Conservation (phyloP, 1,140 invertebrate species). For the Steinernema khuongi region DNA sequence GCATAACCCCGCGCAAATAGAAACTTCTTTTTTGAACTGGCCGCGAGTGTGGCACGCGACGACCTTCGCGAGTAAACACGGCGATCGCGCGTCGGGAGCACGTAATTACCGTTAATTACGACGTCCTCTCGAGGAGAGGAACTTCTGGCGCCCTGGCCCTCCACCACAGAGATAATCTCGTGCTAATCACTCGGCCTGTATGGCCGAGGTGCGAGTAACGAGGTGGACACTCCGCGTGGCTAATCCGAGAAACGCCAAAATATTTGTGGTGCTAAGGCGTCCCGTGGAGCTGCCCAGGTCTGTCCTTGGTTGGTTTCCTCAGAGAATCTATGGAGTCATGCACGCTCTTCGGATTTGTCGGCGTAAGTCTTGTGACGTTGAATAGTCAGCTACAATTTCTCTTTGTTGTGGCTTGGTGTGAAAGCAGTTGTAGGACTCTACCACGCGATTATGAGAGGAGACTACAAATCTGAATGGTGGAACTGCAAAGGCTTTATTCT, state of each 20-base stretch:
- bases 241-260: neutral
- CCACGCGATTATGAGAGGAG: too few species aligned
- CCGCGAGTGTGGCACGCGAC: slow-evolving; percentile 9
- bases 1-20: slow-evolving; percentile 9
- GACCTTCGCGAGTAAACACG: slow-evolving; percentile 12
- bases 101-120: slow-evolving; percentile 12
- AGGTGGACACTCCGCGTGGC: neutral
- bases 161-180: neutral
- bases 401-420: too few species aligned
- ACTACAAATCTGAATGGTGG: too few species aligned
- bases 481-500: too few species aligned
- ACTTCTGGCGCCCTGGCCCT: neutral
- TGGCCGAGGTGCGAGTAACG: neutral
- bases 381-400: too few species aligned
- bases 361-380: too few species aligned
- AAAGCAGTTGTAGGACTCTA: too few species aligned
- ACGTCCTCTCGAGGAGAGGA: neutral
- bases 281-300: too few species aligned
- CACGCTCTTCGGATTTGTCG: too few species aligned
- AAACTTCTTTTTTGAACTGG: slow-evolving; percentile 14
- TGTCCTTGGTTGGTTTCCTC: too few species aligned
- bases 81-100: neutral
- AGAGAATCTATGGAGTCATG: too few species aligned
- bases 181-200: neutral
- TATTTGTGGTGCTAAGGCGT: too few species aligned